These are phyloP conservation scores for Ischnura elegans DNA, from an alignment of 2,888 invertebrate species.

Conservation along the genomic window DNA sequence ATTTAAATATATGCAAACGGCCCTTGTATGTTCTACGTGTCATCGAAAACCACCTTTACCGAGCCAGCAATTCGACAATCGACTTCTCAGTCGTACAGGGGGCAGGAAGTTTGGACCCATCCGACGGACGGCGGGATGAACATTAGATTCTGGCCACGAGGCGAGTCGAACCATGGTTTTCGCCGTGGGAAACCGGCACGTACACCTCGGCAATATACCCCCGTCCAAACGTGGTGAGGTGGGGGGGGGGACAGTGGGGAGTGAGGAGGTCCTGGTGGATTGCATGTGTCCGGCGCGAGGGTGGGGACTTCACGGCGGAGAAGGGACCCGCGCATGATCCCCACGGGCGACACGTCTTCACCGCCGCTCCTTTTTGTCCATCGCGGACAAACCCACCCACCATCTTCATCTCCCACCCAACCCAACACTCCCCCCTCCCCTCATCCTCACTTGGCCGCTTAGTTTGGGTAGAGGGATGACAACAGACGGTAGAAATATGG, in stretches of 20 bases:
- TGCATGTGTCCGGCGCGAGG: background rate
- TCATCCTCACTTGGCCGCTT: background rate
- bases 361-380: slow-evolving; percentile 52
- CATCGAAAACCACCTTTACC: no score
- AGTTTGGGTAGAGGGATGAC: no score
- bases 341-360: slow-evolving; percentile 39
- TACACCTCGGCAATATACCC: background rate
- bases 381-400: background rate
- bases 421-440: background rate
- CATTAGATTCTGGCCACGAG: background rate
- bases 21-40: no score
- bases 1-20: no score
- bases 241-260: background rate
- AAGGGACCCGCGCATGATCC: slow-evolving; percentile 57
- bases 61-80: no score
- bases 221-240: background rate
- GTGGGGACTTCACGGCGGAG: slow-evolving; percentile 8
- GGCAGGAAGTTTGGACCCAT: no score
- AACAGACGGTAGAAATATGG: no score
- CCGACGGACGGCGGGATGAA: background rate
- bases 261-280: background rate
- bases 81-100: no score
- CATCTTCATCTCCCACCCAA: background rate
- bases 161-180: background rate
- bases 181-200: background rate